phyloP scores from a whole-genome alignment of 1,140 invertebrate genomes.

The Homalodisca vitripennis region DNA sequence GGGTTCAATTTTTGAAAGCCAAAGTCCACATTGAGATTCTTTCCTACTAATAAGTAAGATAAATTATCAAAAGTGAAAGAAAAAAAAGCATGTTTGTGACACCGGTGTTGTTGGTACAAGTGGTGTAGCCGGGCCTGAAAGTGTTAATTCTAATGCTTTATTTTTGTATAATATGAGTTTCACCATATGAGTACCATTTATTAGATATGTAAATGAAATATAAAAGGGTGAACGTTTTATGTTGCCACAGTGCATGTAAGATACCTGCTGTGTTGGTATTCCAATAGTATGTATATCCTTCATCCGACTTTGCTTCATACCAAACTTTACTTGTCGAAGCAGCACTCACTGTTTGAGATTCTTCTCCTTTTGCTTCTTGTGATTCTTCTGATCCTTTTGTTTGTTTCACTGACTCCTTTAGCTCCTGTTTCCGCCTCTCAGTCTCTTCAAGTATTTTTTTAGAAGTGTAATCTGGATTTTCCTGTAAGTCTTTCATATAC shows the following conservation, averaged over 20 bases:
- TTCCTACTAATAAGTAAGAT: too few relatives aligned
- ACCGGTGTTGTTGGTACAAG: too few relatives aligned
- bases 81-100: too few relatives aligned
- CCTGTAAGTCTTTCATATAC: conserved; percentile 75
- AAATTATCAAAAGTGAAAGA: too few relatives aligned
- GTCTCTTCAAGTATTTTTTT: conserved; percentile 46
- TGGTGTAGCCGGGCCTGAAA: too few relatives aligned
- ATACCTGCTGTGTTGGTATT: conserved; percentile 75
- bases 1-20: too few relatives aligned
- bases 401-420: background rate
- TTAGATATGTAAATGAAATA: conserved; percentile 26
- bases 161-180: conserved; percentile 11
- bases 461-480: conserved; percentile 70
- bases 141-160: too few relatives aligned
- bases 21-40: too few relatives aligned
- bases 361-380: conserved; percentile 41
- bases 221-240: too few relatives aligned
- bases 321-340: conserved; percentile 53
- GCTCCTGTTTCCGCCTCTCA: conserved; percentile 49
- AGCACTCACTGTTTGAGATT: background rate
- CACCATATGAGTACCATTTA: conserved; percentile 21
- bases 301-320: conserved; percentile 68
- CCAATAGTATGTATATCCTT: conserved; percentile 79
- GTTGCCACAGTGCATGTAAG: too few relatives aligned
- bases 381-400: conserved; percentile 42